Conservation (phyloP, 1,140 invertebrate species). For the Drosophila rhopaloa region DNA sequence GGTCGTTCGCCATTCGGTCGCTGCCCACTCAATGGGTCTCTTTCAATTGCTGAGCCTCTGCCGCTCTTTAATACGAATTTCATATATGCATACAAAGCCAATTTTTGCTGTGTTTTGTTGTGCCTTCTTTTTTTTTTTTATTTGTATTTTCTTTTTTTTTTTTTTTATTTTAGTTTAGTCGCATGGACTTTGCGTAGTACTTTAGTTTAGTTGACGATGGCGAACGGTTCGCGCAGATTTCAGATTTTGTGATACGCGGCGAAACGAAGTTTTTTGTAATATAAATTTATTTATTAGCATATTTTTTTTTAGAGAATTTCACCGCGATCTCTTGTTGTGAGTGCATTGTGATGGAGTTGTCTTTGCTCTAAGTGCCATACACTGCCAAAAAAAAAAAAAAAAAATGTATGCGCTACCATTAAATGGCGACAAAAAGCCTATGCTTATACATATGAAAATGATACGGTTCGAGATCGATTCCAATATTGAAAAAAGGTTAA, state of each 20-base stretch:
- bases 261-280: slow-evolving; percentile 22
- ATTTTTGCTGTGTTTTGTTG: slow-evolving; percentile 53
- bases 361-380: slow-evolving; percentile 4
- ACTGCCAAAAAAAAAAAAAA: slow-evolving; percentile 10
- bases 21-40: slow-evolving; percentile 58
- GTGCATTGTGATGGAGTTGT: neutral
- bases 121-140: slow-evolving; percentile 21
- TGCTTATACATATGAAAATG: slow-evolving; percentile 43
- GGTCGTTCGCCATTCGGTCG: slow-evolving; percentile 29
- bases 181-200: slow-evolving; percentile 74
- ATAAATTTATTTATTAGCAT: slow-evolving; percentile 18
- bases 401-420: slow-evolving; percentile 37
- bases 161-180: slow-evolving; percentile 75
- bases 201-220: slow-evolving; percentile 81
- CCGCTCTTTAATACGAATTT: slow-evolving; percentile 74
- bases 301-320: neutral
- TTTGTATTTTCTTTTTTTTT: slow-evolving; percentile 30
- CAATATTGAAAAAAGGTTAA: slow-evolving; percentile 31
- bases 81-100: slow-evolving; percentile 77
- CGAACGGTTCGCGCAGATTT: slow-evolving; percentile 75
- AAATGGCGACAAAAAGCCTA: slow-evolving; percentile 15
- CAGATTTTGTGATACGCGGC: slow-evolving; percentile 45
- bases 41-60: slow-evolving; percentile 57
- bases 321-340: neutral
- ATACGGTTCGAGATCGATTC: slow-evolving; percentile 33